phyloP scores from a whole-genome alignment of 2,797 vertebrate species.

The Anas georgica region DNA sequence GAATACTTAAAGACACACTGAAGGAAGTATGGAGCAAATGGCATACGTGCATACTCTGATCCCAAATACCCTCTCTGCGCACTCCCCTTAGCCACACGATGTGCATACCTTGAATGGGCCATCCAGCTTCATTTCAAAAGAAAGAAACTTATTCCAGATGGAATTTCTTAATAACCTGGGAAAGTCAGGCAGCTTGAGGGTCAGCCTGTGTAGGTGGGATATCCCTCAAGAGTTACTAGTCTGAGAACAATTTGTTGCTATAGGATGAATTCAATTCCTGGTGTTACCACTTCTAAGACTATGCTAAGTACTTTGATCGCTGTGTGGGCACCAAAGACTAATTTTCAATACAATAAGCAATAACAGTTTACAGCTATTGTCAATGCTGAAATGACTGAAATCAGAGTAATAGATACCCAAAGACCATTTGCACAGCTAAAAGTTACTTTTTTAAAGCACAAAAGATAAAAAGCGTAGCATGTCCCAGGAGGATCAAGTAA shows the following conservation, averaged over 20 bases:
- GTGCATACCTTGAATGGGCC: background rate
- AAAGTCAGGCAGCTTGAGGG: background rate
- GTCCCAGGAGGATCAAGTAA: background rate
- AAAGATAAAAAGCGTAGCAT: background rate
- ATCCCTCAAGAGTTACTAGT: background rate
- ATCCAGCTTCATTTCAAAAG: background rate
- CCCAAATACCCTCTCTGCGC: background rate
- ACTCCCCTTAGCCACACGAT: background rate
- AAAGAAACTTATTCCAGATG: background rate
- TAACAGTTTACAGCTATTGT: background rate
- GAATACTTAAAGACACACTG: background rate
- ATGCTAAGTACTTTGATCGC: background rate
- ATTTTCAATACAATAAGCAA: background rate
- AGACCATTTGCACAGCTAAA: background rate
- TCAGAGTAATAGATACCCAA: background rate
- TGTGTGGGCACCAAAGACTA: background rate
- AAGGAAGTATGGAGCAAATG: background rate
- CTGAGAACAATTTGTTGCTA: background rate
- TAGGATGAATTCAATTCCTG: background rate
- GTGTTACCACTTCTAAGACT: background rate
- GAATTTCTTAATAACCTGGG: background rate
- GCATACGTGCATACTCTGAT: background rate
- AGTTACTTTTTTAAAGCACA: background rate
- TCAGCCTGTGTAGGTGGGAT: background rate
- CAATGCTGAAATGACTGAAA: background rate